Evolutionary conservation across 2,113 vertebrate genomes (phyloP).

Genomic region (Rutilus rutilus): DNA sequence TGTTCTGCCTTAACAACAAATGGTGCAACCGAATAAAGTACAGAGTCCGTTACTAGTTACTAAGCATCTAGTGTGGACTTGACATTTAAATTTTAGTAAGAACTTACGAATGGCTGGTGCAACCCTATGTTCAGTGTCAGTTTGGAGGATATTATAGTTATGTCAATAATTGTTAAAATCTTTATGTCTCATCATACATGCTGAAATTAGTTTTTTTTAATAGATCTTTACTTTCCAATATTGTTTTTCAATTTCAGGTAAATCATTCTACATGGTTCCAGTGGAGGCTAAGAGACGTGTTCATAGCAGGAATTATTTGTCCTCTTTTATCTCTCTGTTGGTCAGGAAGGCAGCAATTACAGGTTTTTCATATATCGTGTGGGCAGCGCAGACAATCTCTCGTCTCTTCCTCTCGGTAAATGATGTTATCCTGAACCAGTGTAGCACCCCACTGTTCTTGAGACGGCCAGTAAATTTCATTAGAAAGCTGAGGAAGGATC

Average conservation of each 20-base stretch:
- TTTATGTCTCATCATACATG: neutral
- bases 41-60: too few species aligned
- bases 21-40: too few species aligned
- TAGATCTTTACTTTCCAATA: neutral
- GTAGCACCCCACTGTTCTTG: conserved; percentile 33
- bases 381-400: conserved; percentile 32
- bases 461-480: conserved; percentile 48
- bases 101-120: too few species aligned
- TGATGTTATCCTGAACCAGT: conserved; percentile 44
- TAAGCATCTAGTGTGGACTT: too few species aligned
- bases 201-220: neutral
- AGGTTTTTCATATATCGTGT: conserved; percentile 44
- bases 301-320: conserved; percentile 37
- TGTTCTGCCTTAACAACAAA: too few species aligned
- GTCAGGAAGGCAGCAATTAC: conserved; percentile 38
- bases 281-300: conserved; percentile 1
- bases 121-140: neutral
- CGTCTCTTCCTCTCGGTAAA: conserved; percentile 26
- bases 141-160: neutral
- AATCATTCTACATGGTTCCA: conserved; percentile 15
- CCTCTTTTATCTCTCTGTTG: conserved; percentile 36
- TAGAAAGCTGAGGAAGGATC: conserved; percentile 48
- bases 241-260: conserved; percentile 5
- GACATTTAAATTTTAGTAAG: too few species aligned
- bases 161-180: neutral